Conservation (phyloP, 2,113 vertebrate genomes). For the Chamaea fasciata region DNA sequence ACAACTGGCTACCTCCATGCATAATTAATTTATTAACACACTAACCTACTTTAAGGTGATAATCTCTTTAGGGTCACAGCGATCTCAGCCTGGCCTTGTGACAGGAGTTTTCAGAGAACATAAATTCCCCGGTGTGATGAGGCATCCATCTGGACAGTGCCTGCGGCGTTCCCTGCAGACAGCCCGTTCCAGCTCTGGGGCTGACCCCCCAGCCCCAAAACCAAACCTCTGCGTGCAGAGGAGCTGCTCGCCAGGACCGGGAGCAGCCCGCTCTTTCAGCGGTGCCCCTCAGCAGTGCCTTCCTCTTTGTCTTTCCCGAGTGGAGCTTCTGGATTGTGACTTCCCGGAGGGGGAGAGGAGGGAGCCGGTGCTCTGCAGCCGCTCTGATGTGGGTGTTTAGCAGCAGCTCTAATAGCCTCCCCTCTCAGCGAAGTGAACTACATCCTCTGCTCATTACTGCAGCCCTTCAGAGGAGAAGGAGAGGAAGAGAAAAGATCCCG, state of each 20-base stretch:
- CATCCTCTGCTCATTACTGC: conserved; percentile 46
- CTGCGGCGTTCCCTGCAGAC: accelerated
- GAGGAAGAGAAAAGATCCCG: background rate
- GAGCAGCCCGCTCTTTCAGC: background rate
- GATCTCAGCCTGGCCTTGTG: background rate
- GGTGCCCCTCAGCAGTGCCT: background rate
- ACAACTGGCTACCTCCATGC: background rate
- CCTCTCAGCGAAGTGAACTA: conserved; percentile 47
- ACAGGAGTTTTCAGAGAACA: background rate
- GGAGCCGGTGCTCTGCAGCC: background rate
- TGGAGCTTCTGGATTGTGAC: background rate
- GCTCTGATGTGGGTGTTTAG: conserved; percentile 57
- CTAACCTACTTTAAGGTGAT: conserved; percentile 56
- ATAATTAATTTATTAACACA: conserved; percentile 63
- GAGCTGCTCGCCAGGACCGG: accelerated
- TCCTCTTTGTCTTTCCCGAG: background rate
- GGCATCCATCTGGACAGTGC: accelerated
- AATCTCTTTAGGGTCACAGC: conserved; percentile 35
- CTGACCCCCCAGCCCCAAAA: background rate
- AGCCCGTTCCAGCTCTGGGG: accelerated
- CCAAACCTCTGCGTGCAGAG: accelerated
- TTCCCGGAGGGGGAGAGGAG: conserved; percentile 29
- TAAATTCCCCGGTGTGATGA: accelerated
- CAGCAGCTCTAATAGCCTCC: conserved; percentile 53
- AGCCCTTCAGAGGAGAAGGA: conserved; percentile 46